Conservation (phyloP, 2,888 invertebrate species). For the Amiota mariae region DNA sequence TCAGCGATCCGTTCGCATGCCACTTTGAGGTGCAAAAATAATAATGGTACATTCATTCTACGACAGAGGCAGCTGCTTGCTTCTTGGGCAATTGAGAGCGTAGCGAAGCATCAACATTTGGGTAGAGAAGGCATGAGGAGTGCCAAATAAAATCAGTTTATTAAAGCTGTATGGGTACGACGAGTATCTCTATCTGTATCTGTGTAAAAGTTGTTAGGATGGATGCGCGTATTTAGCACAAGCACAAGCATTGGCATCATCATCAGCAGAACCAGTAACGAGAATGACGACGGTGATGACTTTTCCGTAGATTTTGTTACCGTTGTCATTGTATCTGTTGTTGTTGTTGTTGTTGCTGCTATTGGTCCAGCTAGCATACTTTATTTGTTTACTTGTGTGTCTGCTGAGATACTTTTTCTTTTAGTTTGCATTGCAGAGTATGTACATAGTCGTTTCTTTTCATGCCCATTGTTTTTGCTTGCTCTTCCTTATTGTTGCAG, state of each 20-base stretch:
- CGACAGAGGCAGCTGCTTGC: conserved; percentile 26
- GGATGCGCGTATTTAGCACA: conserved; percentile 25
- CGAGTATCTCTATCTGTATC: conserved; percentile 8
- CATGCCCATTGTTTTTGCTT: conserved; percentile 21
- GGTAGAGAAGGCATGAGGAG: neutral
- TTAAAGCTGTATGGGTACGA: conserved; percentile 28
- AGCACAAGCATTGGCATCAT: conserved; percentile 18
- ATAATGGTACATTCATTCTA: conserved; percentile 62
- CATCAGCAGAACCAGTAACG: neutral
- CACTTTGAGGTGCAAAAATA: conserved; percentile 53
- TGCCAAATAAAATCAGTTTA: neutral
- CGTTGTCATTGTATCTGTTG: conserved; percentile 53
- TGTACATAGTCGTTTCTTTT: conserved; percentile 7
- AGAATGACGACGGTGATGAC: neutral
- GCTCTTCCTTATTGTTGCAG: conserved; percentile 38
- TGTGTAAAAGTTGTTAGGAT: conserved; percentile 9
- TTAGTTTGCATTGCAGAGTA: conserved; percentile 27
- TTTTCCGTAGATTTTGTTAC: conserved; percentile 40
- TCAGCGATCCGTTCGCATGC: conserved; percentile 47
- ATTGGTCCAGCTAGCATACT: conserved; percentile 31
- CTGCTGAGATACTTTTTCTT: conserved; percentile 19
- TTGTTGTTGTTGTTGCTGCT: conserved; percentile 46
- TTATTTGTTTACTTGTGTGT: conserved; percentile 26
- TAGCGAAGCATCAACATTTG: neutral
- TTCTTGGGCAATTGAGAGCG: too few relatives aligned